Evolutionary conservation across 2,888 invertebrate species (phyloP), one percentile per base, ranked within the genome.

Genomic region (Leptothorax acervorum): DNA sequence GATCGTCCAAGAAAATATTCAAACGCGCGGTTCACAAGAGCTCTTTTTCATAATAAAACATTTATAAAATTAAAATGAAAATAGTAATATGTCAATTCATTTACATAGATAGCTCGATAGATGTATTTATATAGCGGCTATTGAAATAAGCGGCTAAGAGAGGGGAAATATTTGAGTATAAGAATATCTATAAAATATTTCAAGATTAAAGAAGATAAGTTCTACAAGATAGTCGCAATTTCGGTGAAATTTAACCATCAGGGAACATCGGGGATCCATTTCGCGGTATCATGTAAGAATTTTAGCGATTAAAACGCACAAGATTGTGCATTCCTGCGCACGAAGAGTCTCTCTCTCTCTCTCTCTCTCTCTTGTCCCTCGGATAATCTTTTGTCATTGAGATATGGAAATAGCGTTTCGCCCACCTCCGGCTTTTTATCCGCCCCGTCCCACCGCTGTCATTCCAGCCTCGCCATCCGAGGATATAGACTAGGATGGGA

Each of bases 391-490:
- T 5, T 23, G 23, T 60, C 78, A 48, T 71, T 35, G 60, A 71
- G 48, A 79, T 79, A 79, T 71, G 60, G 60, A 79, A 71, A 79
- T 79, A 79, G 48, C 39, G 78, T 35, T 48, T 79, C 18, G 57
- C 5, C 15, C n/a, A 35, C 71, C 73, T 71, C 73, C 48, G 31
- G 42, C 48, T 55, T 73, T 39, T 60, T 39, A 23, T 35, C 23
- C 57, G 45, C 71, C 23, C 18, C 70, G 15, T 45, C 42, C 55
- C 55, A 12, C 31, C 74, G 18, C 12, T 35, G 62, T 48, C 45
- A 57, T 78, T 78, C 42, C 70, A n/a, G 12, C 28, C 28, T 78
- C 31, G 31, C 42, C 55, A 57, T 60, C 73, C 60, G 23, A 81
- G 60, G 73, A 81, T 79, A 60, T 62, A 15, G 48, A 73, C 28